Base-by-base conservation (phyloP, 2,113 vertebrate species). In the Rhizomys pruinosus region DNA sequence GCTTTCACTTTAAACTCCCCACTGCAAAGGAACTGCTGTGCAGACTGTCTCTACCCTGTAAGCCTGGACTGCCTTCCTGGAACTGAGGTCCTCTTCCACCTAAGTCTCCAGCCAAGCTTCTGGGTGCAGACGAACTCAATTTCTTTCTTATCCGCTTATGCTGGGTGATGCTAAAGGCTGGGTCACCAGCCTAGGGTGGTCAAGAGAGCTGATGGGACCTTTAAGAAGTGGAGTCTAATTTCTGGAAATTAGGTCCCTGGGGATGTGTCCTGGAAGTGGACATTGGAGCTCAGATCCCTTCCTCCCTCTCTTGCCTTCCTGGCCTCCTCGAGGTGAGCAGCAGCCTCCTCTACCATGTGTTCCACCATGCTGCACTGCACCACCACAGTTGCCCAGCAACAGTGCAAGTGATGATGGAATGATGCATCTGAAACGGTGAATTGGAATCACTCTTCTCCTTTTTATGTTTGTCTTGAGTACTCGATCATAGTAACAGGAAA, bases 21-120 rank as follows among this genome's bases (percentile, higher is more conserved):
- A 37, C 22, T 37, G 32, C 11, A 32, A 16, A 37, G 39, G 25
- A 13, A 8, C 44, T 6, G 0, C 42, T 22, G 0, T 25, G 37
- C 29, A 55, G 80, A 19, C n/a, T 22, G 4, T 3, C 22, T 2
- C 7, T 3, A 7, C 34, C 20, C 63, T 23, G 23, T 22, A 2
- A 0, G 7, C 5, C 0, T 7, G 42, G 10, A 19, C 52, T 5
- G 39, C 16, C 69, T 12, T 4, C 42, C 17, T 19, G 7, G n/a
- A 52, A 39, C 0, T 15, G n/a, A 52, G 32, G 23, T 42, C 42
- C 16, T 1, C 19, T 10, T 47, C 25, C 68, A n/a, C 32, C 71
- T 10, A 59, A 34, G 47, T 27, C 20, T 7, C 52, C 10, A 22
- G 23, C 7, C 25, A 69, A 20, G 32, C 52, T 7, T 25, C 71